Conservation (phyloP, 2,888 invertebrate genomes). For the Mesorhabditis belari region DNA sequence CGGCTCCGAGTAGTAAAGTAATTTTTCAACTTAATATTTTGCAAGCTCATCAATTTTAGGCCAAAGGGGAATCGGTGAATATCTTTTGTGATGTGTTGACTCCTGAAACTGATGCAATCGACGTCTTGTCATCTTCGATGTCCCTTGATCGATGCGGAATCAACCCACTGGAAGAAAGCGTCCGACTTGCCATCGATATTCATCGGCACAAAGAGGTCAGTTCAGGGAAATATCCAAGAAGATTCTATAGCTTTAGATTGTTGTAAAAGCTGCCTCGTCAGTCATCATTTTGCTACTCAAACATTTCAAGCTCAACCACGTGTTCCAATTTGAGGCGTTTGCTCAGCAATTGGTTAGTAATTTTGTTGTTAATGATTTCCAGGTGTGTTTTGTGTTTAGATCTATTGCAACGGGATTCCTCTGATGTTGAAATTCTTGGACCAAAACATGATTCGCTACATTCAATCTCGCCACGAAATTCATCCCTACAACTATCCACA, state of each 20-base stretch:
- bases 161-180: slow-evolving; percentile 43
- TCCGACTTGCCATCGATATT: slow-evolving; percentile 79
- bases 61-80: slow-evolving; percentile 93
- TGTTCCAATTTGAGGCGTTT: slow-evolving; percentile 98
- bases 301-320: slow-evolving; percentile 92
- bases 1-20: slow-evolving; percentile 72
- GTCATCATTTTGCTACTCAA: slow-evolving; percentile 83
- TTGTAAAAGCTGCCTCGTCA: slow-evolving; percentile 88
- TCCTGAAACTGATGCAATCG: slow-evolving; percentile 48
- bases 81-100: slow-evolving; percentile 95
- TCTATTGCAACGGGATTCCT: slow-evolving; percentile 98
- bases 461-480: slow-evolving; percentile 76
- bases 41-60: slow-evolving; percentile 56
- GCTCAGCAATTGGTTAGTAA: slow-evolving; percentile 75
- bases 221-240: neutral
- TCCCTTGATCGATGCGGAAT: slow-evolving; percentile 35
- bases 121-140: slow-evolving; percentile 50
- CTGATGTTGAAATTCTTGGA: slow-evolving; percentile 96
- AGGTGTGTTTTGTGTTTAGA: slow-evolving; percentile 54
- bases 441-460: slow-evolving; percentile 53
- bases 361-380: neutral
- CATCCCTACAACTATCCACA: slow-evolving; percentile 53
- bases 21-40: neutral
- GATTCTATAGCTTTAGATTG: slow-evolving; percentile 67
- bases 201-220: slow-evolving; percentile 76